These are phyloP conservation scores for Pomatostomus ruficeps DNA, from an alignment of 2,113 vertebrate species.

Conservation along the genomic window DNA sequence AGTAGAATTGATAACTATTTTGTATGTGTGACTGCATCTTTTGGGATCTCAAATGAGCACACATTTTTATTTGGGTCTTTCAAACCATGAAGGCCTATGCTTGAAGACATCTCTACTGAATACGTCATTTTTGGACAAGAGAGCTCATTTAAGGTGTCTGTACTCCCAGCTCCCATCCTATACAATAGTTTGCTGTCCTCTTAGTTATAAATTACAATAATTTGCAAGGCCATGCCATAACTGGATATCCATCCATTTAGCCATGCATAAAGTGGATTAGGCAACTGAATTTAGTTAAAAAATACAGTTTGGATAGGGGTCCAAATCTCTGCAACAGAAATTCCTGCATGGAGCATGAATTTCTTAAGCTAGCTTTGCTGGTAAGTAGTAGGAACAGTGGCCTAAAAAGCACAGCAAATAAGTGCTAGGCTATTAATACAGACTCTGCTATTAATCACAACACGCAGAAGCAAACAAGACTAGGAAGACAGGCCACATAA, in stretches of 20 bases:
- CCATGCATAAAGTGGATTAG: not conserved
- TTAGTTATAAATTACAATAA: not conserved
- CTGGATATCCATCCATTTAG: not conserved
- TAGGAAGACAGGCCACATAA: not conserved
- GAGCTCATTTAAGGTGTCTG: not conserved
- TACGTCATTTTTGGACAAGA: not conserved
- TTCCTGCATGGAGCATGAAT: not conserved
- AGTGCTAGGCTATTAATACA: not conserved
- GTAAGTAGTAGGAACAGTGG: not conserved
- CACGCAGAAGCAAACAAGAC: not conserved
- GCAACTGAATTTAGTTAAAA: not conserved
- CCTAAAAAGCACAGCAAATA: not conserved
- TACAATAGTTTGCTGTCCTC: not conserved
- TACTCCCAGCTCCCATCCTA: not conserved
- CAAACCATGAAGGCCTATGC: not conserved
- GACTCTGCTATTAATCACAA: not conserved
- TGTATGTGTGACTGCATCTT: not conserved
- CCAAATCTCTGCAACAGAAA: not conserved
- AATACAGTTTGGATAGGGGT: not conserved
- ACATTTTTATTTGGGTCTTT: not conserved
- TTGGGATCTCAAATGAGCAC: not conserved
- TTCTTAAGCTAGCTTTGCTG: not conserved
- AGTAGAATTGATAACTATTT: not conserved
- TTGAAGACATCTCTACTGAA: not conserved
- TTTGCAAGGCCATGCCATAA: not conserved